Evolutionary conservation across 2,797 vertebrate species (phyloP).

Genomic region (Parotocinclus haroldoi): DNA sequence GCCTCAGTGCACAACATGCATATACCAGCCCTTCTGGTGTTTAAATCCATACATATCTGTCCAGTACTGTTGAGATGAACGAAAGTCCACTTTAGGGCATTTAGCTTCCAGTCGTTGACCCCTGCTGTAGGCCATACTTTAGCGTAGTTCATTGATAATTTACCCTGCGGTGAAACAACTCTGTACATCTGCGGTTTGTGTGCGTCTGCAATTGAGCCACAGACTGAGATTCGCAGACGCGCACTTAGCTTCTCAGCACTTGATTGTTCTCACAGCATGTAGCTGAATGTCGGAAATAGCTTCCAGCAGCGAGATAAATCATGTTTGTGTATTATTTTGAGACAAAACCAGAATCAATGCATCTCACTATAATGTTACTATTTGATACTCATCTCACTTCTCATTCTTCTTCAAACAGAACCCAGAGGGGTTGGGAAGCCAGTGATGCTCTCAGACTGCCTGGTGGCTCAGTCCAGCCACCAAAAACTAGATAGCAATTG

Average conservation of each 20-base stretch:
- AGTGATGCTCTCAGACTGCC: no score
- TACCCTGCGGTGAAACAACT: conserved; percentile 1
- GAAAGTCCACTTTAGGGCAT: no score
- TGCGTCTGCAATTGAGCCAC: not conserved
- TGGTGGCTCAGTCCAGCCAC: no score
- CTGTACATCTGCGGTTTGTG: conserved; percentile 11
- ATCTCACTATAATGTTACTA: conserved; percentile 2
- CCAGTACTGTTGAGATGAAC: no score
- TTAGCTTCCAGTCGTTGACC: no score
- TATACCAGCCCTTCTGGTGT: no score
- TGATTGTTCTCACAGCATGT: conserved; percentile 43
- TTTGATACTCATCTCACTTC: not conserved
- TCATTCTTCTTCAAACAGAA: not conserved
- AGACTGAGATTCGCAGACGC: conserved; percentile 18
- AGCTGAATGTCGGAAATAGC: conserved; percentile 22
- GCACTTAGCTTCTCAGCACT: conserved; percentile 34
- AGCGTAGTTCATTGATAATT: conserved; percentile 12
- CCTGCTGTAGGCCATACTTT: not conserved
- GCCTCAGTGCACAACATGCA: no score
- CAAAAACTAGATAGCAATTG: no score
- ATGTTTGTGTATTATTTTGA: not conserved
- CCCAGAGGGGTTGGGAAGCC: not conserved
- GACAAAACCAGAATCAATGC: conserved; percentile 9
- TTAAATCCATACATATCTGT: no score
- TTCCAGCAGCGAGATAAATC: conserved; percentile 23